phyloP scores from a whole-genome alignment of 2,888 invertebrate species.

The Xylophagus ater region DNA sequence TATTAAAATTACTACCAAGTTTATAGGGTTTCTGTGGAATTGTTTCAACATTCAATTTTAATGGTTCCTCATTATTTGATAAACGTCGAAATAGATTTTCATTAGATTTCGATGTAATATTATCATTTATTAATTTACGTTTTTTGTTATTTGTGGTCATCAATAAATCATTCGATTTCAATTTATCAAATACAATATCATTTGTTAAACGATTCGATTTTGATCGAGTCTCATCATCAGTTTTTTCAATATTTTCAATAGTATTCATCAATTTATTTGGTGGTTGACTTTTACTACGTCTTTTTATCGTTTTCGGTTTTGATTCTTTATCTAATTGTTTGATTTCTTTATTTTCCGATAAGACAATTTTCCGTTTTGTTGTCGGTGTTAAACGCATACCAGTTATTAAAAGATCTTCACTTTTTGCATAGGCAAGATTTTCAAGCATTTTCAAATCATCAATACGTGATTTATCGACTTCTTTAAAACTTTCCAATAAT shows the following conservation, averaged over 20 bases:
- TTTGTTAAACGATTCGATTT: too few species aligned
- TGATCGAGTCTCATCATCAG: not conserved
- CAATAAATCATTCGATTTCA: too few species aligned
- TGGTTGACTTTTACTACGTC: conserved; percentile 13
- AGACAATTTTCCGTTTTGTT: conserved; percentile 29
- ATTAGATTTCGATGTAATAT: not conserved
- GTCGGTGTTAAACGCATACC: conserved; percentile 37
- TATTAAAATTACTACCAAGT: conserved; percentile 14
- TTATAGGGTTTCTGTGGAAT: conserved; percentile 2
- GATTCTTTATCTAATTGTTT: conserved; percentile 5
- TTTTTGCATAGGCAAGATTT: conserved; percentile 37
- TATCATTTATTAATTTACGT: conserved; percentile 1
- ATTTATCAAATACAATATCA: not conserved
- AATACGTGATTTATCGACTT: conserved; percentile 35
- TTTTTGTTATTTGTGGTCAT: not conserved
- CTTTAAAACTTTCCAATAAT: conserved; percentile 36
- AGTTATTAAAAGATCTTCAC: conserved; percentile 34
- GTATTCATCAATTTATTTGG: conserved; percentile 2
- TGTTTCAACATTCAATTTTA: conserved; percentile 13
- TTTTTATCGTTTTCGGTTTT: conserved; percentile 10
- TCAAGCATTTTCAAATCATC: conserved; percentile 37
- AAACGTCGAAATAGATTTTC: conserved; percentile 14
- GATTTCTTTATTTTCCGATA: conserved; percentile 6
- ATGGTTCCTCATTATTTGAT: conserved; percentile 8
- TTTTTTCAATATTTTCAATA: not conserved